Evolutionary conservation across 2,888 invertebrate genomes (phyloP).

Genomic region (Phyllotreta cruciferae): DNA sequence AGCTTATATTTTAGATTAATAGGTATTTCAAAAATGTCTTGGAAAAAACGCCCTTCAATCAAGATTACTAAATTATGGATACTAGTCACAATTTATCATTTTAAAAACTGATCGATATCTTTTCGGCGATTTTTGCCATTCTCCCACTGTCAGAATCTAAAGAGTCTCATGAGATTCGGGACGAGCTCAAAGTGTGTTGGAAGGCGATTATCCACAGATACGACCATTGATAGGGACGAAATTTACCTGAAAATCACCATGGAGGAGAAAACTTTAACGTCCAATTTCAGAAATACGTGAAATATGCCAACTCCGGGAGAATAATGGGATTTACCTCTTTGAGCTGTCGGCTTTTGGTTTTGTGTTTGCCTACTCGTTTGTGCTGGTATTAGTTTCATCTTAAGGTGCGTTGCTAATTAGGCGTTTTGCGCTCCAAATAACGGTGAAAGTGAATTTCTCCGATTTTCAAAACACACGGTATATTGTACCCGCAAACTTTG

Average conservation of each 20-base stretch:
- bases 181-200: slow-evolving; percentile 18
- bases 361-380: too few species aligned
- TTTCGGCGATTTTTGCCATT: slow-evolving; percentile 28
- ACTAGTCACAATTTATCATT: slow-evolving; percentile 23
- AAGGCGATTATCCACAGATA: slow-evolving; percentile 27
- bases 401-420: too few species aligned
- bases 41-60: slow-evolving; percentile 8
- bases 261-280: slow-evolving; percentile 5
- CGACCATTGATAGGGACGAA: slow-evolving; percentile 21
- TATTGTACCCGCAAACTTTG: not conserved
- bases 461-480: too few species aligned
- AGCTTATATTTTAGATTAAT: too few species aligned
- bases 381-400: too few species aligned
- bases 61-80: slow-evolving; percentile 2
- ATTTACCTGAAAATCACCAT: slow-evolving; percentile 21
- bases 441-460: too few species aligned
- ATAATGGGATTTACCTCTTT: too few species aligned
- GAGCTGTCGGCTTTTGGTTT: too few species aligned
- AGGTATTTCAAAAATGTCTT: not conserved
- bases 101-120: slow-evolving; percentile 25
- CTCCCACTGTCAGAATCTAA: slow-evolving; percentile 17
- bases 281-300: slow-evolving; percentile 19
- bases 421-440: too few species aligned
- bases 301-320: slow-evolving; percentile 2
- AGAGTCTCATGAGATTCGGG: slow-evolving; percentile 20